Evolutionary conservation across 1,140 invertebrate species (phyloP).

Genomic region (Melipona quadrifasciata): DNA sequence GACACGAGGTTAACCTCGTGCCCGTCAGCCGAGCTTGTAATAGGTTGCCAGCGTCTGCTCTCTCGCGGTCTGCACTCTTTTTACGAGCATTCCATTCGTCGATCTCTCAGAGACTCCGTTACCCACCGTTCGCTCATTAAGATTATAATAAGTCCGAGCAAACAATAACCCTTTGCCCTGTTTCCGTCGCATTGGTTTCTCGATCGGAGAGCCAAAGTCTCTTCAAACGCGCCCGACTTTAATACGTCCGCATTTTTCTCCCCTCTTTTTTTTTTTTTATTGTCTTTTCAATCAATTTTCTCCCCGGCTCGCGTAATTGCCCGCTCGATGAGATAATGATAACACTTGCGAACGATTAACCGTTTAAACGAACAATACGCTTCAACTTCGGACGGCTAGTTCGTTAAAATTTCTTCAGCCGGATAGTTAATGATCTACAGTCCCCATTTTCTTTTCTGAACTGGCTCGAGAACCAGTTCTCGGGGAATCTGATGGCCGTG

Average conservation of each 20-base stretch:
- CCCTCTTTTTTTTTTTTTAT: background rate
- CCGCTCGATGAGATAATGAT: slow-evolving; percentile 42
- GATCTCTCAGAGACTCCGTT: slow-evolving; percentile 6
- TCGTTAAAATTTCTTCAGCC: slow-evolving; percentile 26
- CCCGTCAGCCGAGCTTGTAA: background rate
- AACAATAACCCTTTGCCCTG: slow-evolving; percentile 26
- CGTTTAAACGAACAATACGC: slow-evolving; percentile 13
- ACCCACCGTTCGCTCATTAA: slow-evolving; percentile 9
- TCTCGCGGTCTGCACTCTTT: background rate
- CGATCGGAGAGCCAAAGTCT: background rate
- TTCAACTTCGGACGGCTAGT: background rate
- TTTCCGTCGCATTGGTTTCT: background rate
- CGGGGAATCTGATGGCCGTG: background rate
- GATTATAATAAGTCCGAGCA: slow-evolving; percentile 26
- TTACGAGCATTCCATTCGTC: slow-evolving; percentile 1
- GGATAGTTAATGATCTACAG: background rate
- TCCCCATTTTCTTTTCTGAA: background rate
- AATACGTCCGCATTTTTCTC: slow-evolving; percentile 16
- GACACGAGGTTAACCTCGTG: slow-evolving; percentile 20
- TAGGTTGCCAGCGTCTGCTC: background rate
- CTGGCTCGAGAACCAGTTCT: background rate
- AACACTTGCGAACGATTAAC: slow-evolving; percentile 17
- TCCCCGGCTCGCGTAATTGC: slow-evolving; percentile 28
- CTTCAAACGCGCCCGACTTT: slow-evolving; percentile 7
- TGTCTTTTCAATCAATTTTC: background rate